Conservation (phyloP, 1,140 invertebrate genomes). For the Caenorhabditis inopinata region DNA sequence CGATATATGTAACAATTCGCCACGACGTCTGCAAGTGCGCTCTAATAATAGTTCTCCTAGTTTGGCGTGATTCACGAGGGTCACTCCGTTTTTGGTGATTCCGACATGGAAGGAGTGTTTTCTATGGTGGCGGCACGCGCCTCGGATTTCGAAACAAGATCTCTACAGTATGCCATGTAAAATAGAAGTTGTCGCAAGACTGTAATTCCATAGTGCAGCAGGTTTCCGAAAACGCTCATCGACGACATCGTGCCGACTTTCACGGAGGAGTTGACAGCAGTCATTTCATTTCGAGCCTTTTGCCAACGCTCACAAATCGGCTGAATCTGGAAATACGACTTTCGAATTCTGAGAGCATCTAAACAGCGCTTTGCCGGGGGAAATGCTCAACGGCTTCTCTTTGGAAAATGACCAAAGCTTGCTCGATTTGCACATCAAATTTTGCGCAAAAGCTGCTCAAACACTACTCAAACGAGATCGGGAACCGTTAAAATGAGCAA, state of each 20-base stretch:
- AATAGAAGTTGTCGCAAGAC: background rate
- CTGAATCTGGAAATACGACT: background rate
- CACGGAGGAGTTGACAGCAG: background rate
- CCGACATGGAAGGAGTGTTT: background rate
- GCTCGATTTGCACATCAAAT: too few relatives aligned
- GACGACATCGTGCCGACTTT: background rate
- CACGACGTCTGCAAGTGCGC: too few relatives aligned
- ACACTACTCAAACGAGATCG: too few relatives aligned
- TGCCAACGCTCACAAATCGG: background rate
- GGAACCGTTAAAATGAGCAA: too few relatives aligned
- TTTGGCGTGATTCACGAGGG: too few relatives aligned
- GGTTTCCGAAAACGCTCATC: background rate
- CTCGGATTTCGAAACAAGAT: background rate
- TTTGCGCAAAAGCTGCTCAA: too few relatives aligned
- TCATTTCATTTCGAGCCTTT: background rate
- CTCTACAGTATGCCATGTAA: conserved; percentile 15
- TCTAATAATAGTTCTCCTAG: too few relatives aligned
- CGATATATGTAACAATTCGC: too few relatives aligned
- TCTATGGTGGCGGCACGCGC: background rate
- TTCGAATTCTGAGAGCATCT: too few relatives aligned
- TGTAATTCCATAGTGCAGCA: background rate
- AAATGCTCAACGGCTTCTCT: too few relatives aligned
- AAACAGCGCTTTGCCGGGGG: too few relatives aligned
- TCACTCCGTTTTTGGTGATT: background rate
- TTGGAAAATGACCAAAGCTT: too few relatives aligned